A percentile compares a stretch with the other conserved stretches of the same genome.
Evolutionary conservation across 2,888 invertebrate genomes (phyloP).

Genomic region (Blastobasis lacticolella): DNA sequence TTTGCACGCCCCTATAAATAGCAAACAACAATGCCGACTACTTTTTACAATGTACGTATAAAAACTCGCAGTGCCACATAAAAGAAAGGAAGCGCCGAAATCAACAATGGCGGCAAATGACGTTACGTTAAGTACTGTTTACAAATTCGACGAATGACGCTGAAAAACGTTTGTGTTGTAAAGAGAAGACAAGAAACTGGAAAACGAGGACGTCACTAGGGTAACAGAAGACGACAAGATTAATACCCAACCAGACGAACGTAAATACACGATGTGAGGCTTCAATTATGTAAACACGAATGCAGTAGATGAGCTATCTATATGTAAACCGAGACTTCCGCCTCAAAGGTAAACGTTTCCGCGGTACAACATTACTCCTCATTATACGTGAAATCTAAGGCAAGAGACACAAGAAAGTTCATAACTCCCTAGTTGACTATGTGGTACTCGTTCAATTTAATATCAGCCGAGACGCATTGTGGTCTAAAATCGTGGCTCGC

Average conservation of each 20-base stretch:
- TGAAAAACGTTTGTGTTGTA: slow-evolving; percentile 4
- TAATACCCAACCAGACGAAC: slow-evolving; percentile 1
- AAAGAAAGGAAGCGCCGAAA: slow-evolving; percentile 17
- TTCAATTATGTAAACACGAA: slow-evolving; percentile 8
- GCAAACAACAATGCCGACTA: slow-evolving; percentile 26
- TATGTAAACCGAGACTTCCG: slow-evolving; percentile 28
- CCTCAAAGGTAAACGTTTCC: slow-evolving; percentile 32
- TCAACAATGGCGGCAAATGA: slow-evolving; percentile 23
- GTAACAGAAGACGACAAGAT: slow-evolving; percentile 1
- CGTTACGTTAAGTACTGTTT: slow-evolving; percentile 12
- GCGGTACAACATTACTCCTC: slow-evolving; percentile 20
- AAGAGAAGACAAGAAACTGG: slow-evolving; percentile 11
- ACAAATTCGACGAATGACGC: no score
- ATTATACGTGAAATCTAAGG: no score
- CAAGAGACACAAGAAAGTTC: no score
- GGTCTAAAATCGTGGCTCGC: slow-evolving; percentile 2
- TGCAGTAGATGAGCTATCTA: slow-evolving; percentile 6
- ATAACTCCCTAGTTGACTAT: no score
- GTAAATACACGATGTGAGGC: slow-evolving; percentile 2
- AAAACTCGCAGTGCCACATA: slow-evolving; percentile 11
- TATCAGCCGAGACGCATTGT: no score
- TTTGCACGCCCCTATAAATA: slow-evolving; percentile 25
- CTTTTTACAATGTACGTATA: slow-evolving; percentile 17
- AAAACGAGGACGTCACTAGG: neutral
- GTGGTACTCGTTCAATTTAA: no score